These are phyloP conservation scores for Holothuria scabra DNA, from an alignment of 53 echinoderm and acorn worm genomes.

Conservation along the genomic window DNA sequence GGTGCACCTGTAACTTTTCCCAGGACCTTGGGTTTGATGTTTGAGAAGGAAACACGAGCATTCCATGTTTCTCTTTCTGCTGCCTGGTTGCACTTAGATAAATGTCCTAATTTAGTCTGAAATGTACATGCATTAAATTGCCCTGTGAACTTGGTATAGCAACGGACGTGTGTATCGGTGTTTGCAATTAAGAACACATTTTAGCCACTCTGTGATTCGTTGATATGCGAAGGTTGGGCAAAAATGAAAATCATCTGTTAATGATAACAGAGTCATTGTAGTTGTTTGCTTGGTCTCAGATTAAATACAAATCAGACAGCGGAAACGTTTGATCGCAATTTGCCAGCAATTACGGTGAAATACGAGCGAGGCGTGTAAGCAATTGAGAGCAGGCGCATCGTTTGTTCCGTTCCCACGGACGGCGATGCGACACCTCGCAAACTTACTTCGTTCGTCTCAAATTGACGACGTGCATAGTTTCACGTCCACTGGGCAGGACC, in stretches of 20 bases:
- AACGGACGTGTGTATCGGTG: neutral
- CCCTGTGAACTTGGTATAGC: too few relatives aligned
- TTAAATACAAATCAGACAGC: neutral
- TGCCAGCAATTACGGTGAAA: slow-evolving; percentile 3
- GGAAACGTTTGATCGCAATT: slow-evolving; percentile 13
- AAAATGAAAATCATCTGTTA: slow-evolving; percentile 8
- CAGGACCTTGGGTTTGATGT: too few relatives aligned
- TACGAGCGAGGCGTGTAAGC: slow-evolving; percentile 19
- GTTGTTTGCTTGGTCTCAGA: slow-evolving; percentile 23
- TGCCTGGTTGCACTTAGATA: slow-evolving; percentile 30
- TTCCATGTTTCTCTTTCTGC: slow-evolving; percentile 14
- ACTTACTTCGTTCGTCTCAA: neutral
- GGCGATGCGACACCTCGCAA: neutral
- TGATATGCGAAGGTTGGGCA: neutral
- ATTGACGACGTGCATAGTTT: slow-evolving; percentile 6
- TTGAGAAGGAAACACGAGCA: neutral
- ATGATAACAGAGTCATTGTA: neutral
- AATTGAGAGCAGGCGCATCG: slow-evolving; percentile 30
- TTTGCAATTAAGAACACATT: slow-evolving; percentile 30
- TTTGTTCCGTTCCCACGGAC: neutral
- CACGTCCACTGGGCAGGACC: neutral
- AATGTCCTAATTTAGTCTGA: slow-evolving; percentile 4
- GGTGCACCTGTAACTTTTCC: too few relatives aligned
- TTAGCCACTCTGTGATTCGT: slow-evolving; percentile 25
- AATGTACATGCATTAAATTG: too few relatives aligned